A percentile compares a stretch with the other conserved stretches of the same genome.
These are phyloP conservation scores for Nomada lathburiana DNA, from an alignment of 2,888 invertebrate genomes.

Conservation along the genomic window DNA sequence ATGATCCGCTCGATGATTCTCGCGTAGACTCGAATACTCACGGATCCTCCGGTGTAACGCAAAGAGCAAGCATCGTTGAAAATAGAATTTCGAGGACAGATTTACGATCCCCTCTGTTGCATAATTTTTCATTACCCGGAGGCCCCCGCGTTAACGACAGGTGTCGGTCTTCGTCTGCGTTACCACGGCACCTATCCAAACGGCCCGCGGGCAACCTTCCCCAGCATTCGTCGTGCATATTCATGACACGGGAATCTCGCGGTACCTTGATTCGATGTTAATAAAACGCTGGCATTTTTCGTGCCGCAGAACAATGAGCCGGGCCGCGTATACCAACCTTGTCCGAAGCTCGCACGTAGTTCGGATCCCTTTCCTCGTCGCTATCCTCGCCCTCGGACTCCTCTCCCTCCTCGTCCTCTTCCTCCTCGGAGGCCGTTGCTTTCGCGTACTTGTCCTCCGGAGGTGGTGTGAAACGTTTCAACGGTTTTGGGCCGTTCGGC, in stretches of 20 bases:
- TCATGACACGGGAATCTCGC: constrained; percentile 12
- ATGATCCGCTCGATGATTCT: neutral
- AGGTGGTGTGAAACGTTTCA: constrained; percentile 96
- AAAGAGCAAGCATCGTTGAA: too few relatives aligned
- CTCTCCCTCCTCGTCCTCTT: constrained; percentile 87
- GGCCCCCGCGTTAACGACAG: neutral
- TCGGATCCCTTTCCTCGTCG: constrained; percentile 79
- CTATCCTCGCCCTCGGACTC: constrained; percentile 85
- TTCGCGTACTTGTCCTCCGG: constrained; percentile 88
- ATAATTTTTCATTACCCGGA: neutral
- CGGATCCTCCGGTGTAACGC: neutral
- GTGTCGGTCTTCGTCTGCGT: neutral
- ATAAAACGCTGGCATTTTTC: constrained; percentile 25
- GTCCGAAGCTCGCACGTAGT: constrained; percentile 85
- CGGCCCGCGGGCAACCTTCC: neutral
- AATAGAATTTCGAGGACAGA: neutral
- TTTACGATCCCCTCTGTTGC: too few relatives aligned
- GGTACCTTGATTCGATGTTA: constrained; percentile 18
- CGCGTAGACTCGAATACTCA: neutral
- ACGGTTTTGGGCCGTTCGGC: constrained; percentile 90
- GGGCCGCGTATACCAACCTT: constrained; percentile 76
- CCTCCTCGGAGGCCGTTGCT: constrained; percentile 84
- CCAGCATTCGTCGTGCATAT: constrained; percentile 12
- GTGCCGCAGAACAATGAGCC: constrained; percentile 28
- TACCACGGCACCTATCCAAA: constrained; percentile 1